Evolutionary conservation across 2,888 invertebrate genomes (phyloP).

Genomic region (Biston betularia): DNA sequence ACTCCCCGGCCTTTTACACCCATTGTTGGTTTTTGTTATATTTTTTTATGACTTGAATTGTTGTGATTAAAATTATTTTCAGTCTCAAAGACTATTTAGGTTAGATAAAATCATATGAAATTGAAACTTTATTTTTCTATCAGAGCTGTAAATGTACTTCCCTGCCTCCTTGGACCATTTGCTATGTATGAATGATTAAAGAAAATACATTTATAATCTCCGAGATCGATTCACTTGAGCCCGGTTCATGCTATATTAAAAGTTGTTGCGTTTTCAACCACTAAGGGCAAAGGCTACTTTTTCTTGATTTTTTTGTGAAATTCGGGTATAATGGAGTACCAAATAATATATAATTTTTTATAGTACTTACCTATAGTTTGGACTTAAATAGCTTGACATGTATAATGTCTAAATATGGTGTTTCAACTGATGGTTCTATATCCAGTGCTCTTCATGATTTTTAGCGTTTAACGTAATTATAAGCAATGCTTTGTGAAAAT

Average conservation of each 20-base stretch:
- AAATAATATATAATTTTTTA: no score
- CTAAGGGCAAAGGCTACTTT: not conserved
- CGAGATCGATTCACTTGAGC: not conserved
- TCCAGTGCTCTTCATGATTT: constrained; percentile 13
- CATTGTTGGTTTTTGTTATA: not conserved
- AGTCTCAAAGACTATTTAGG: constrained; percentile 50
- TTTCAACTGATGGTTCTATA: not conserved
- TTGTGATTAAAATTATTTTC: constrained; percentile 39
- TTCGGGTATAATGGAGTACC: no score
- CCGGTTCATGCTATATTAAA: not conserved
- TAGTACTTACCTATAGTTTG: not conserved
- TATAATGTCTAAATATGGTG: no score
- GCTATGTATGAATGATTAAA: not conserved
- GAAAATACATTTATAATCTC: not conserved
- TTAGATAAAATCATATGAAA: constrained; percentile 1
- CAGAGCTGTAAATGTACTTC: not conserved
- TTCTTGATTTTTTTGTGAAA: not conserved
- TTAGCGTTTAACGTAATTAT: constrained; percentile 15
- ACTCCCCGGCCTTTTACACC: not conserved
- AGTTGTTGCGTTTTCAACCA: no score
- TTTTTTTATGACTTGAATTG: constrained; percentile 5
- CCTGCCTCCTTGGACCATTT: not conserved
- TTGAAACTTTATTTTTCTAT: not conserved
- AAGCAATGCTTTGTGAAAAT: constrained; percentile 49
- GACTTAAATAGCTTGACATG: no score